phyloP scores from a whole-genome alignment of 2,113 vertebrate genomes.

The Silurus meridionalis region DNA sequence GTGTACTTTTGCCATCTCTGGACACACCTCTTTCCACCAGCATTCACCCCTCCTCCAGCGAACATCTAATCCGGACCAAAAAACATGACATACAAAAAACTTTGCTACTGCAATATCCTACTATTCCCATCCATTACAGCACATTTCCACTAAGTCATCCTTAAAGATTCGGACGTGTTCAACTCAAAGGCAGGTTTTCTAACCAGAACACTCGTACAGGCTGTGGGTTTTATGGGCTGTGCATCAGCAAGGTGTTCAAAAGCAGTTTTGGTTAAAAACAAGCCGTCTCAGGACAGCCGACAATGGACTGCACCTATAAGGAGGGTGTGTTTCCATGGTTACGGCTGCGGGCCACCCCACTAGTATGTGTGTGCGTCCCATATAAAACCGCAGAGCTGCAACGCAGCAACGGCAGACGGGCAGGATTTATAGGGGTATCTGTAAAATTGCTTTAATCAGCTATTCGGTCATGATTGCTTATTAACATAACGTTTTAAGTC shows the following conservation, averaged over 20 bases:
- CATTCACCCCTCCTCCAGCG: background rate
- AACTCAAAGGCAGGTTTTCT: background rate
- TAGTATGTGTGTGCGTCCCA: slow-evolving; percentile 35
- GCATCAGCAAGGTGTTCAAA: slow-evolving; percentile 15
- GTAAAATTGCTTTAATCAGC: background rate
- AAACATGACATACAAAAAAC: background rate
- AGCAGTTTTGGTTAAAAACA: slow-evolving; percentile 22
- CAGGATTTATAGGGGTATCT: background rate
- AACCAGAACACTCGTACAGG: background rate
- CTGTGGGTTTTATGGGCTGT: no score
- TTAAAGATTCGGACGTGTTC: background rate
- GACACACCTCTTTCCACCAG: background rate
- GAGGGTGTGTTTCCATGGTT: slow-evolving; percentile 48
- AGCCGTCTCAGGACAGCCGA: slow-evolving; percentile 69
- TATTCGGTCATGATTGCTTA: background rate
- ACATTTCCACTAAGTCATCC: slow-evolving; percentile 24
- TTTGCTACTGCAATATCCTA: background rate
- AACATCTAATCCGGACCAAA: background rate
- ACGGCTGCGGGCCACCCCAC: slow-evolving; percentile 48
- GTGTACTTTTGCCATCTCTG: no score
- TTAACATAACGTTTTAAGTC: background rate
- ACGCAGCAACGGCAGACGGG: background rate
- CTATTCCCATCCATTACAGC: background rate
- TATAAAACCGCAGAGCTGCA: slow-evolving; percentile 46
- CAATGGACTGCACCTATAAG: slow-evolving; percentile 50